phyloP scores from a whole-genome alignment of 2,113 vertebrate species.

The Sula dactylatra region DNA sequence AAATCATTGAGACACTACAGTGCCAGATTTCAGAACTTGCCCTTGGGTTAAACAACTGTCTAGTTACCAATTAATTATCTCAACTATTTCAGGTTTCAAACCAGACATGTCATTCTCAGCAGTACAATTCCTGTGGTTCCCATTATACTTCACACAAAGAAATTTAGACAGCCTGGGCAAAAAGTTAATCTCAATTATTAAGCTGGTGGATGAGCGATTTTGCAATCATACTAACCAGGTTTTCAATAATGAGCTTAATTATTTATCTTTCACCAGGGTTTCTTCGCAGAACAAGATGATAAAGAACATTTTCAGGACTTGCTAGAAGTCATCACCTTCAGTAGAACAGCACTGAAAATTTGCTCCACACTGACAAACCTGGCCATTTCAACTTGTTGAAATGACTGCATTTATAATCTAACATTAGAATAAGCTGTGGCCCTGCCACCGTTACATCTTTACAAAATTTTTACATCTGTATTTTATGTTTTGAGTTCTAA shows the following conservation, averaged over 20 bases:
- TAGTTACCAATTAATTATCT: neutral
- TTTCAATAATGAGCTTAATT: neutral
- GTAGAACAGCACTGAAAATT: neutral
- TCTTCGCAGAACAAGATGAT: neutral
- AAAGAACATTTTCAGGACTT: neutral
- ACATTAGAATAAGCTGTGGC: neutral
- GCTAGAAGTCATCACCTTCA: neutral
- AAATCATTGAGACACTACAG: neutral
- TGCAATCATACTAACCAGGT: neutral
- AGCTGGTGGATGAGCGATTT: neutral
- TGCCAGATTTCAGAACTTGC: neutral
- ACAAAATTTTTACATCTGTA: neutral
- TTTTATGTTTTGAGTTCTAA: neutral
- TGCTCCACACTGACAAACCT: neutral
- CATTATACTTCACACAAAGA: neutral
- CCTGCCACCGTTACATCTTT: neutral
- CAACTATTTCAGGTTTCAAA: neutral
- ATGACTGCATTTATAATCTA: neutral
- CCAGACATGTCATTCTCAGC: neutral
- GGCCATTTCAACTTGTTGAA: neutral
- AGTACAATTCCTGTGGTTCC: neutral
- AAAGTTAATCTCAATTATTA: neutral
- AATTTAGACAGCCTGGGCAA: neutral
- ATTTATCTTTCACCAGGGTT: neutral
- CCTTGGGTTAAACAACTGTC: neutral